Conservation (phyloP, 23 tunicate genomes). For the Aplidium turbinatum region DNA sequence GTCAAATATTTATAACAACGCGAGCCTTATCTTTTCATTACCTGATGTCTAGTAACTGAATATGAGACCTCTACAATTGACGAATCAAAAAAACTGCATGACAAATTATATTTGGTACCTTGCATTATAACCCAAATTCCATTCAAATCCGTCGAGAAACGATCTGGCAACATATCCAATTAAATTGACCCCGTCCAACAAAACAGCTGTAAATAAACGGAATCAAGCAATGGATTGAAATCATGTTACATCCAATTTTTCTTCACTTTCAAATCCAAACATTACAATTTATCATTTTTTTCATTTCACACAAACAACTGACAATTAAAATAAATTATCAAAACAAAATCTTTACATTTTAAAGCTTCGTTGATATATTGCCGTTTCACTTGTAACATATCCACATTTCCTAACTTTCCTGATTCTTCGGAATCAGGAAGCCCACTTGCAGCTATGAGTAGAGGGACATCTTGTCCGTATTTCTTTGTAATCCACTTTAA, state of each 20-base stretch:
- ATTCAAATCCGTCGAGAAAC: constrained; percentile 61
- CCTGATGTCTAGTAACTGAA: no score
- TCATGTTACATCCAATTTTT: no score
- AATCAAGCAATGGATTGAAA: not conserved
- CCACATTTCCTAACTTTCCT: constrained; percentile 17
- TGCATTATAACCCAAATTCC: constrained; percentile 49
- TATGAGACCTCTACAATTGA: not conserved
- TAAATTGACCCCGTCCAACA: constrained; percentile 29
- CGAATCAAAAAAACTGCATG: not conserved
- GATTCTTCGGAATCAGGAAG: constrained; percentile 36
- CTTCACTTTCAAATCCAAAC: no score
- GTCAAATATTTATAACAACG: no score
- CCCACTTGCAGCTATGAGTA: constrained; percentile 46
- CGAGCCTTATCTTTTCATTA: no score
- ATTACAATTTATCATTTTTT: no score
- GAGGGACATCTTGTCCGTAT: constrained; percentile 10
- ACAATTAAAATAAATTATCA: not conserved
- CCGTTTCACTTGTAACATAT: constrained; percentile 3
- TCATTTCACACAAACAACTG: no score
- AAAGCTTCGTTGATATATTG: constrained; percentile 48
- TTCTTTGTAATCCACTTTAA: constrained; percentile 24
- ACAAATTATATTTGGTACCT: constrained; percentile 31
- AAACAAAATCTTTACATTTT: constrained; percentile 39
- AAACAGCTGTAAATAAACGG: not conserved
- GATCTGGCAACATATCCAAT: constrained; percentile 45